These are phyloP conservation scores for Lomographa bimaculata DNA, from an alignment of 2,888 invertebrate species.

Conservation along the genomic window DNA sequence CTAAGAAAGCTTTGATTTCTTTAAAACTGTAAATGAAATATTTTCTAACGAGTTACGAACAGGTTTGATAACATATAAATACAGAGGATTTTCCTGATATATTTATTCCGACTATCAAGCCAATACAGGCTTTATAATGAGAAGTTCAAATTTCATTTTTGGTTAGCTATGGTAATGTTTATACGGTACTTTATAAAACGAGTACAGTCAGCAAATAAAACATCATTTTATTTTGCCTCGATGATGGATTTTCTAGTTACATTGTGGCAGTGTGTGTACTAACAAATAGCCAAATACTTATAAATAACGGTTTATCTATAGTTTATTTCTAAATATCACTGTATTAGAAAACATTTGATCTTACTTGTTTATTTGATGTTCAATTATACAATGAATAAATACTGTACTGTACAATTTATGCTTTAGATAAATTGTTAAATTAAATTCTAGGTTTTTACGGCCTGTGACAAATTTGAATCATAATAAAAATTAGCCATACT, in stretches of 20 bases:
- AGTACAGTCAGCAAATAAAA: constrained; percentile 31
- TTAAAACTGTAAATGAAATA: constrained; percentile 1
- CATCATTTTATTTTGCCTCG: constrained; percentile 2
- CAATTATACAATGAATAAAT: no score
- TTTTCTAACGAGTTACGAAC: constrained; percentile 1
- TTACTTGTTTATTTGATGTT: no score
- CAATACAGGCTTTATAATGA: neutral
- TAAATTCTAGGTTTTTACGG: no score
- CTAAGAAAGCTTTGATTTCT: constrained; percentile 1
- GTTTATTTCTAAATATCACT: no score
- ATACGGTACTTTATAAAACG: constrained; percentile 11
- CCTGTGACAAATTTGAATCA: no score
- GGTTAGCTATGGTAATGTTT: neutral
- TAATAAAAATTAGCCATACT: no score
- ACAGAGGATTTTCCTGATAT: constrained; percentile 3
- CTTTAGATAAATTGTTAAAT: no score
- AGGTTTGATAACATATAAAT: constrained; percentile 5
- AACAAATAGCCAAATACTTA: no score
- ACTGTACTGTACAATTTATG: no score
- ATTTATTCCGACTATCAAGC: neutral
- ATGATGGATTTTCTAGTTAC: constrained; percentile 9
- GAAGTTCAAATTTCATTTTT: neutral
- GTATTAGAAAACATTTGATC: no score
- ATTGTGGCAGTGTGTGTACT: constrained; percentile 9
- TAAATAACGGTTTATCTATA: no score